A percentile compares a stretch with the other conserved stretches of the same genome.
These are phyloP conservation scores for Megaustenia siamemsis DNA, from an alignment of 2,888 invertebrate species.

Conservation along the genomic window DNA sequence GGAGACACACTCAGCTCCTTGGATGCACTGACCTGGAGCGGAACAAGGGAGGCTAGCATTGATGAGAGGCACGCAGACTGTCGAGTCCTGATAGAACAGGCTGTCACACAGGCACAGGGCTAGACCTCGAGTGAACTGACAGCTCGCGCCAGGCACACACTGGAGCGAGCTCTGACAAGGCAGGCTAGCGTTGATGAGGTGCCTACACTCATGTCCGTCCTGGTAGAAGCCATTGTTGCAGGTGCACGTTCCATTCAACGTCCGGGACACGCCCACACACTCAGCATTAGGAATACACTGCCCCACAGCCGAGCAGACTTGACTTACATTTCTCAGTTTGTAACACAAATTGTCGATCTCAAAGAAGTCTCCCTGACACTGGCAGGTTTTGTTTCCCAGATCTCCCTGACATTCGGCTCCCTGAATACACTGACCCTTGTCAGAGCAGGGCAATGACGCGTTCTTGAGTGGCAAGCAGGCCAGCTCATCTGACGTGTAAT, in stretches of 20 bases:
- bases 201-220: slow-evolving; percentile 44
- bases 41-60: slow-evolving; percentile 46
- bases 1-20: slow-evolving; percentile 47
- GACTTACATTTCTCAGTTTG: slow-evolving; percentile 6
- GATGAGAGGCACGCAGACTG: slow-evolving; percentile 37
- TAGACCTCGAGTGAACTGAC: slow-evolving; percentile 1
- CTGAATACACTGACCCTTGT: slow-evolving; percentile 52
- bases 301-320: neutral
- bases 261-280: slow-evolving; percentile 14
- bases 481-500: slow-evolving; percentile 23
- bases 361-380: slow-evolving; percentile 50
- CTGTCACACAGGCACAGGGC: slow-evolving; percentile 28
- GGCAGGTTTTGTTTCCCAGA: slow-evolving; percentile 35
- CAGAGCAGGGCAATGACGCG: slow-evolving; percentile 44
- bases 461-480: slow-evolving; percentile 16
- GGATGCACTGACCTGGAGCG: slow-evolving; percentile 45
- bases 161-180: slow-evolving; percentile 18
- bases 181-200: slow-evolving; percentile 1
- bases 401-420: slow-evolving; percentile 47
- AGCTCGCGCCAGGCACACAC: slow-evolving; percentile 28
- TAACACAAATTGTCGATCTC: slow-evolving; percentile 43
- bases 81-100: slow-evolving; percentile 24
- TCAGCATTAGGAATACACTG: slow-evolving; percentile 51
- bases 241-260: slow-evolving; percentile 39
- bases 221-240: slow-evolving; percentile 37